Conservation (phyloP, 2,113 vertebrate species). For the Microtus oregoni region DNA sequence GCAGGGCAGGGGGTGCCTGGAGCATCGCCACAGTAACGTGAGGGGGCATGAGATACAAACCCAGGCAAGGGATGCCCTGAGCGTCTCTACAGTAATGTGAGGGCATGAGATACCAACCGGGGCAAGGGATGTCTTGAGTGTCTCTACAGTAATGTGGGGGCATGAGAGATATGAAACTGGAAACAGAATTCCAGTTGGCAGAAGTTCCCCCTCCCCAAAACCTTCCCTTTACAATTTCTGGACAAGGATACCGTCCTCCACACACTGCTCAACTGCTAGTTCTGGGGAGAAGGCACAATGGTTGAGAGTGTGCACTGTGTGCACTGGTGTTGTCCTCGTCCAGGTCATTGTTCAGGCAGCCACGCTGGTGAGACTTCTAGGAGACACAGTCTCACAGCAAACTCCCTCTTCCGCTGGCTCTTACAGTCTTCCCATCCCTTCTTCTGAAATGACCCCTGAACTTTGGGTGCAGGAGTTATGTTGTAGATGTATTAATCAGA, state of each 20-base stretch:
- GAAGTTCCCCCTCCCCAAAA: neutral
- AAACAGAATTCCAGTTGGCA: neutral
- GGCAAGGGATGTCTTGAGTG: rapidly evolving
- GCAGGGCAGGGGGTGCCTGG: too few species aligned
- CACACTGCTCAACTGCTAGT: neutral
- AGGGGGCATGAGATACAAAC: too few species aligned
- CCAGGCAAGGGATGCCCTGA: too few species aligned
- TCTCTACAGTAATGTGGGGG: too few species aligned
- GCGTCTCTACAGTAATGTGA: too few species aligned
- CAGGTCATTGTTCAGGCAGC: neutral
- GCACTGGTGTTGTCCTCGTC: neutral
- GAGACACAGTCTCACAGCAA: neutral
- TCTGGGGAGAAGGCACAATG: neutral
- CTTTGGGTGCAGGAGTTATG: neutral
- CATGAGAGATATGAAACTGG: neutral
- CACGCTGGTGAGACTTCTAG: neutral
- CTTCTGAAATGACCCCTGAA: neutral
- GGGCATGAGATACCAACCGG: too few species aligned
- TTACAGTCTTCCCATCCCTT: neutral
- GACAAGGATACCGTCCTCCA: neutral
- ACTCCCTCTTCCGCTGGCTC: neutral
- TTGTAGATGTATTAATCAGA: neutral
- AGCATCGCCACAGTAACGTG: too few species aligned
- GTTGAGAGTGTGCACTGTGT: neutral
- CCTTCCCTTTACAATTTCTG: neutral